Conservation (phyloP, 2,888 invertebrate species). For the Eupithecia insigniata region DNA sequence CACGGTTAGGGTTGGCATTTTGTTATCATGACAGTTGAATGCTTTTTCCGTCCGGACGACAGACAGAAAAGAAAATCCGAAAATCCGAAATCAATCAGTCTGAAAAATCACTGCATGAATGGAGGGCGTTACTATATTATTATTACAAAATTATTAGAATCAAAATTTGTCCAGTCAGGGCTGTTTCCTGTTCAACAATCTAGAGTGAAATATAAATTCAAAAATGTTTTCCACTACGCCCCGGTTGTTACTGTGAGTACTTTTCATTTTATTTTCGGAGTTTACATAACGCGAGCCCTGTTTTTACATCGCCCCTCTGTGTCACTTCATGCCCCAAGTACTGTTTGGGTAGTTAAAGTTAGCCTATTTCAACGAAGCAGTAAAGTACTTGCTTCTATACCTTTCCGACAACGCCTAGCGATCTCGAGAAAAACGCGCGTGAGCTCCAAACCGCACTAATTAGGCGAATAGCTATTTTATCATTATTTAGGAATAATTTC, state of each 20-base stretch:
- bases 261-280: constrained; percentile 75
- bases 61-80: background rate
- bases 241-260: constrained; percentile 79
- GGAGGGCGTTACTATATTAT: constrained; percentile 70
- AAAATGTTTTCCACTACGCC: constrained; percentile 80
- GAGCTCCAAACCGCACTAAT: background rate
- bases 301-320: constrained; percentile 60
- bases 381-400: background rate
- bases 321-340: background rate
- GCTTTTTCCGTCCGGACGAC: too few species aligned
- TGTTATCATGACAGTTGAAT: too few species aligned
- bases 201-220: constrained; percentile 69
- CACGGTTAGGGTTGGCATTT: too few species aligned
- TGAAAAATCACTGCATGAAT: constrained; percentile 62
- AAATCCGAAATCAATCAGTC: constrained; percentile 34
- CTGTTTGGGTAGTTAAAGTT: background rate
- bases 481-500: background rate
- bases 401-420: background rate
- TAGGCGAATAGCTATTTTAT: background rate
- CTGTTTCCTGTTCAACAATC: constrained; percentile 45
- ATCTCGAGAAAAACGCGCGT: background rate
- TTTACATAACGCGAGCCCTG: constrained; percentile 83
- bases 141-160: constrained; percentile 51
- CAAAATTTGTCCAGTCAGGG: constrained; percentile 51
- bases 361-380: background rate